Conservation (phyloP, 2,113 vertebrate genomes). For the Charadrius vociferus region DNA sequence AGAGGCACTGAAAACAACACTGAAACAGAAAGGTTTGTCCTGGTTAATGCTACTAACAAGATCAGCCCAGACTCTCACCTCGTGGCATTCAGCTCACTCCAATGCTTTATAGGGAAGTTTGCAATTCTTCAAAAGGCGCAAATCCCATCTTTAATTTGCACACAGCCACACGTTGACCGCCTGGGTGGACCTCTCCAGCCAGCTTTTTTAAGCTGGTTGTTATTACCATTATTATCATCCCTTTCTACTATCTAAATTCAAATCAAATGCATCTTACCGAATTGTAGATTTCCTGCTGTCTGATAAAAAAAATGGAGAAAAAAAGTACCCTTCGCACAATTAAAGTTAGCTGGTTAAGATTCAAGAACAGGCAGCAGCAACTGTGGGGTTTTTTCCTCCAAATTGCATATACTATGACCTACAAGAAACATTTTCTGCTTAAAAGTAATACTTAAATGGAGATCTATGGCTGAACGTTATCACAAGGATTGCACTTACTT, state of each 20-base stretch:
- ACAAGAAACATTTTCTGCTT: slow-evolving; percentile 58
- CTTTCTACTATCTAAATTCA: slow-evolving; percentile 11
- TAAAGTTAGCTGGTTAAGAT: slow-evolving; percentile 20
- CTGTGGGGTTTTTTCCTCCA: background rate
- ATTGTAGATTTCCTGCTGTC: background rate
- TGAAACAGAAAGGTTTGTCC: background rate
- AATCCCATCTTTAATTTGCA: background rate
- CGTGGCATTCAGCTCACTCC: background rate
- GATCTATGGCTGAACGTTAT: slow-evolving; percentile 61
- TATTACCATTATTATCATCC: background rate
- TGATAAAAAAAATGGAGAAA: background rate
- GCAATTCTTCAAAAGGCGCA: background rate
- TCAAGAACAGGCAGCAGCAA: background rate
- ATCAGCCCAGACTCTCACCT: background rate
- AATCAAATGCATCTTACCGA: background rate
- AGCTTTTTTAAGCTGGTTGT: background rate
- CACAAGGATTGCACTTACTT: slow-evolving; percentile 63
- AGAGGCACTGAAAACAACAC: background rate
- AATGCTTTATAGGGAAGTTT: background rate
- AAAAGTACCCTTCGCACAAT: background rate
- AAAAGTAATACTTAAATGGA: slow-evolving; percentile 63
- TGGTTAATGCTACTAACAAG: background rate
- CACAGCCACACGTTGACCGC: background rate
- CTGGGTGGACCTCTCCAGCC: background rate
- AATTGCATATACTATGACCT: slow-evolving; percentile 37